phyloP scores from a whole-genome alignment of 2,797 vertebrate species.

The Xerus rutilus region DNA sequence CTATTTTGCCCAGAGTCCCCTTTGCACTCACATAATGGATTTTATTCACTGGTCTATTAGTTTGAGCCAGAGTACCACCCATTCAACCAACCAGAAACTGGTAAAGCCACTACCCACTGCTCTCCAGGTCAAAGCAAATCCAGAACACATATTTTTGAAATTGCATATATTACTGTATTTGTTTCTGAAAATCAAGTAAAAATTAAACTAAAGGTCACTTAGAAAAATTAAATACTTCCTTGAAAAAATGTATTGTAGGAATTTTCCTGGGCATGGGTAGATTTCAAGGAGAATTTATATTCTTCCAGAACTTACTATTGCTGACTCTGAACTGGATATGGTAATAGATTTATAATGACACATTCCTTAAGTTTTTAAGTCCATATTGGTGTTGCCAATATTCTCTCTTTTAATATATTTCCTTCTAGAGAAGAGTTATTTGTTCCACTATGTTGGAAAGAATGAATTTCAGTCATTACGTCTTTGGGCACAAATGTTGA shows the following conservation, averaged over 20 bases:
- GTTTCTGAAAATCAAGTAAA: not conserved
- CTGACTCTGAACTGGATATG: not conserved
- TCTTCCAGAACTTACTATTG: not conserved
- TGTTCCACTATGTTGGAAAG: not conserved
- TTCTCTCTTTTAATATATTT: not conserved
- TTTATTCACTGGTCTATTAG: not conserved
- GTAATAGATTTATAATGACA: not conserved
- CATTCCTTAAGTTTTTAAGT: not conserved
- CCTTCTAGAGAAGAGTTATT: not conserved
- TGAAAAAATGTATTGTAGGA: not conserved
- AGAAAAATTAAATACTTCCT: not conserved
- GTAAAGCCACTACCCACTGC: not conserved
- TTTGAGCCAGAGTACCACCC: not conserved
- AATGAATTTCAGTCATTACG: not conserved
- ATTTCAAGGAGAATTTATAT: not conserved
- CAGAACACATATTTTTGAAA: not conserved
- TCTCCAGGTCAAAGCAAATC: not conserved
- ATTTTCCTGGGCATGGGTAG: not conserved
- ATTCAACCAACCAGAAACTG: too few relatives aligned
- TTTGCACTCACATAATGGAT: not conserved
- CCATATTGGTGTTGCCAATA: not conserved
- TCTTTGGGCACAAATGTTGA: not conserved
- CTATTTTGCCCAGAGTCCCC: not conserved
- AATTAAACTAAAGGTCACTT: not conserved
- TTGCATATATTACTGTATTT: not conserved